Evolutionary conservation across 2,888 invertebrate genomes (phyloP).

Genomic region (Schizaphis graminum): DNA sequence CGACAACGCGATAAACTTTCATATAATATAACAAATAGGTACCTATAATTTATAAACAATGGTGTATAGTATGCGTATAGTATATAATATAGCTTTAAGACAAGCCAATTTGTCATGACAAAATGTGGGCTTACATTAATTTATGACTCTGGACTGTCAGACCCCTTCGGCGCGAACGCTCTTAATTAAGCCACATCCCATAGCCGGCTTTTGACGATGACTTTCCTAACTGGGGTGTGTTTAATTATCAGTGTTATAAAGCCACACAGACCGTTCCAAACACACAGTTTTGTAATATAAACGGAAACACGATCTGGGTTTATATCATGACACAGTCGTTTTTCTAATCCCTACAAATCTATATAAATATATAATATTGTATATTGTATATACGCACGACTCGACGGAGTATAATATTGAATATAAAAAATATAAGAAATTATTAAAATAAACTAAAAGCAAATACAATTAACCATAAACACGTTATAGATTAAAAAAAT

Average conservation of each 20-base stretch:
- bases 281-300: constrained; percentile 34
- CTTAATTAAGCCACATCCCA: constrained; percentile 43
- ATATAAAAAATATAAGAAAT: not conserved
- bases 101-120: constrained; percentile 55
- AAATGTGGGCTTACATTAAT: constrained; percentile 59
- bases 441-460: too few species aligned
- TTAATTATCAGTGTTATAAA: constrained; percentile 47
- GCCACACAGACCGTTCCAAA: not conserved
- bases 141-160: constrained; percentile 48
- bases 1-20: not conserved
- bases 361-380: not conserved
- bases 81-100: constrained; percentile 29
- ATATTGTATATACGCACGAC: not conserved
- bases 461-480: too few species aligned
- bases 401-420: not conserved
- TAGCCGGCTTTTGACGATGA: constrained; percentile 39
- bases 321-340: constrained; percentile 4
- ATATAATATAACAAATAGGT: not conserved
- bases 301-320: not conserved
- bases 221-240: constrained; percentile 54
- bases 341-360: not conserved
- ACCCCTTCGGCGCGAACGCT: constrained; percentile 52
- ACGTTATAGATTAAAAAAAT: too few species aligned
- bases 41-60: not conserved
- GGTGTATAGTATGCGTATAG: not conserved